Conservation (phyloP, 2,797 vertebrate genomes). For the Argyrosomus regius region DNA sequence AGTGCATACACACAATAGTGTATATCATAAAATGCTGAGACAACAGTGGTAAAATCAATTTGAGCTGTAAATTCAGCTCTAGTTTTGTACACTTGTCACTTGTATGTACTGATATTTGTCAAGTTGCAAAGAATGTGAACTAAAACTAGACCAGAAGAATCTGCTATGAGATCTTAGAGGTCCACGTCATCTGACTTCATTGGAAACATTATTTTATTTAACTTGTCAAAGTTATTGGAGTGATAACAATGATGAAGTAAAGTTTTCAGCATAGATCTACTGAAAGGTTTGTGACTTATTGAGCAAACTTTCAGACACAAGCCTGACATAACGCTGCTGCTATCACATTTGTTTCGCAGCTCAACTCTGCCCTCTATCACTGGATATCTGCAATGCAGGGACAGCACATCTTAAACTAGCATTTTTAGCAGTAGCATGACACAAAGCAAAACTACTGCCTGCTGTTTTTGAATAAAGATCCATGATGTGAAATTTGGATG, state of each 20-base stretch:
- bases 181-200: neutral
- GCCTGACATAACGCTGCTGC: constrained; percentile 5
- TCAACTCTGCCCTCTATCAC: constrained; percentile 87
- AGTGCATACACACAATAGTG: no score
- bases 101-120: neutral
- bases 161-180: neutral
- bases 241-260: neutral
- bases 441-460: constrained; percentile 18
- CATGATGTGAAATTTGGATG: no score
- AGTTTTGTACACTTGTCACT: neutral
- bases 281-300: constrained; percentile 17
- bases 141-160: neutral
- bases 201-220: no score
- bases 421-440: neutral
- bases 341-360: constrained; percentile 70
- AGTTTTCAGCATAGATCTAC: neutral
- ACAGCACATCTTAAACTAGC: neutral
- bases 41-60: neutral
- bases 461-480: constrained; percentile 10
- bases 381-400: constrained; percentile 33
- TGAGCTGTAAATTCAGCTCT: neutral
- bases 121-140: neutral
- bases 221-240: no score
- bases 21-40: neutral
- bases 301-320: constrained; percentile 14